phyloP scores from a whole-genome alignment of 2,113 vertebrate species.

The Phodopus roborovskii region DNA sequence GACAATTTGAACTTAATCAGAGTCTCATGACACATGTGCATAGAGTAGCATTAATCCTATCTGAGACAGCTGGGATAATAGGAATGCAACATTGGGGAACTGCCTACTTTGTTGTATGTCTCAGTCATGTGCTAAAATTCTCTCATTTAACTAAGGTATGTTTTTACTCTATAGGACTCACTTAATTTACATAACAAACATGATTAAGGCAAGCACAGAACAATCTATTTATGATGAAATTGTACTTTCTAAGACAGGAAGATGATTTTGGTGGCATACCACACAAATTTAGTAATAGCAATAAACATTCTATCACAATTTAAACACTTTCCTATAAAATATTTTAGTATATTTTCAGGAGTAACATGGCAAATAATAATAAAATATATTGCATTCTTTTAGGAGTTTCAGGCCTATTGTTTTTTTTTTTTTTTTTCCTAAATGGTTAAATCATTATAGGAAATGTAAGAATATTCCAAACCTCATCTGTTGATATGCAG shows the following conservation, averaged over 20 bases:
- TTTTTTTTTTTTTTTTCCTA: slow-evolving; percentile 51
- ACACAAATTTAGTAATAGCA: background rate
- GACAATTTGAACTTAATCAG: background rate
- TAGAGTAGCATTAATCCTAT: background rate
- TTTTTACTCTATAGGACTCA: background rate
- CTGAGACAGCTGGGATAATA: background rate
- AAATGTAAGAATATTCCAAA: slow-evolving; percentile 43
- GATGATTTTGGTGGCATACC: background rate
- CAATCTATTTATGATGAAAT: background rate
- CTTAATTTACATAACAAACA: background rate
- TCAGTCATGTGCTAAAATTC: background rate
- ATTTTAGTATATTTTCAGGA: background rate
- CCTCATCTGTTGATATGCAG: background rate
- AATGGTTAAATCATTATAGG: background rate
- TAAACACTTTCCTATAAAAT: slow-evolving; percentile 50
- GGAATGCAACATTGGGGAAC: background rate
- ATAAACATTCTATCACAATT: background rate
- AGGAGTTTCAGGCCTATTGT: slow-evolving; percentile 9
- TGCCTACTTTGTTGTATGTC: background rate
- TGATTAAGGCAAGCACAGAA: slow-evolving; percentile 44
- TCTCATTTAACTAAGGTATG: background rate
- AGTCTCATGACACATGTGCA: background rate
- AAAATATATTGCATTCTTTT: slow-evolving; percentile 48
- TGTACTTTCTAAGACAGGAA: background rate
- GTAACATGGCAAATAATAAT: slow-evolving; percentile 42